These are phyloP conservation scores for Muscicapa striata DNA, from an alignment of 2,797 vertebrate genomes.

Conservation along the genomic window DNA sequence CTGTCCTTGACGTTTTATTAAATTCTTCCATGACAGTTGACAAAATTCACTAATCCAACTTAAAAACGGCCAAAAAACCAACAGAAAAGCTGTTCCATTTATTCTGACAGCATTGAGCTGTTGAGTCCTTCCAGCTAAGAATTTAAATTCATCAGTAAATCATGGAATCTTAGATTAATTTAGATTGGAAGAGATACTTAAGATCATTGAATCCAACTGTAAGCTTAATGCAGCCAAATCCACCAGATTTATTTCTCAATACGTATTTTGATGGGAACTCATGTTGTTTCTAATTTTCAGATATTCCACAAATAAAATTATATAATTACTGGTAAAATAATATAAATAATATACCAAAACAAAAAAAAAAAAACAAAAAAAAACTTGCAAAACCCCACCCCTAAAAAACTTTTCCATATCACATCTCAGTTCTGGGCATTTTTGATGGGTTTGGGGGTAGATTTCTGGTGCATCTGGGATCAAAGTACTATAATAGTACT, in stretches of 20 bases:
- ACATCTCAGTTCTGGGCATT: not conserved
- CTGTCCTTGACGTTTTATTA: not conserved
- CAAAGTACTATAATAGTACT: not conserved
- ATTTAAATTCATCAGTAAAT: not conserved
- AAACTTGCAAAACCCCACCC: rapidly evolving
- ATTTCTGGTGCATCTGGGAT: not conserved
- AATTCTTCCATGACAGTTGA: not conserved
- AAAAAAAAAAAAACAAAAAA: too few relatives aligned
- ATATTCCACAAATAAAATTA: not conserved
- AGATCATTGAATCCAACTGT: not conserved
- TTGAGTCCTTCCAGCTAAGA: not conserved
- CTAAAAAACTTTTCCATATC: not conserved
- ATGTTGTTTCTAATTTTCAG: not conserved
- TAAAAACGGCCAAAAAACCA: not conserved
- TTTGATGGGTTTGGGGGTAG: not conserved
- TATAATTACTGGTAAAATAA: not conserved
- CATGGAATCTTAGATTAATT: not conserved
- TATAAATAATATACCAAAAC: not conserved
- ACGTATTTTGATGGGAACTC: not conserved
- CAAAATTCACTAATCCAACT: not conserved
- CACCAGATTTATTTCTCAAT: not conserved
- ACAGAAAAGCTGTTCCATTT: not conserved
- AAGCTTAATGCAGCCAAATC: not conserved
- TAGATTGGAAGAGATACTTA: not conserved
- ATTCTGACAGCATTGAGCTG: not conserved